phyloP scores from a whole-genome alignment of 2,888 invertebrate species.

The Oegoconia quadripuncta region DNA sequence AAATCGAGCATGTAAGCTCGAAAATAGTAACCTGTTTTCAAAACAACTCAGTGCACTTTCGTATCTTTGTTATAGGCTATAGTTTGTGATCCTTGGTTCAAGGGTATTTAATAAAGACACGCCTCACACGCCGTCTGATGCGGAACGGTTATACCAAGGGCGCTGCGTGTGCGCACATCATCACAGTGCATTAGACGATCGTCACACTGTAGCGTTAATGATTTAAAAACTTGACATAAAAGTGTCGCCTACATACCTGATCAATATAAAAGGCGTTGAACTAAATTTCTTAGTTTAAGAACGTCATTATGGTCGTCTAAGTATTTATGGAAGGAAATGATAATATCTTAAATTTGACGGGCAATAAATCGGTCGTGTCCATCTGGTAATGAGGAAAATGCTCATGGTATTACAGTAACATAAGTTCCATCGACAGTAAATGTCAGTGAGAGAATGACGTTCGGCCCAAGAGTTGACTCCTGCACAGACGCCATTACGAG shows the following conservation, averaged over 20 bases:
- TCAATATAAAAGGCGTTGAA: no score
- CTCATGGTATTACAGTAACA: conserved; percentile 56
- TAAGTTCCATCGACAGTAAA: conserved; percentile 63
- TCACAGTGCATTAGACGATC: conserved; percentile 32
- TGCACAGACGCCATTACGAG: conserved; percentile 53
- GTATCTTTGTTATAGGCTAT: no score
- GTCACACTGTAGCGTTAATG: conserved; percentile 9
- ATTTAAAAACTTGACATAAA: background rate
- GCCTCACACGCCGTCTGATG: conserved; percentile 15
- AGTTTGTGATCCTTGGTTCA: no score
- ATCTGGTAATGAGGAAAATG: conserved; percentile 59
- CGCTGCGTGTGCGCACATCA: conserved; percentile 35
- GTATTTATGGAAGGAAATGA: conserved; percentile 12
- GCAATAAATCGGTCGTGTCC: conserved; percentile 54
- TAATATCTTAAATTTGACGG: conserved; percentile 53
- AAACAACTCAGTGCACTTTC: no score
- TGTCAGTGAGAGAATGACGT: conserved; percentile 57
- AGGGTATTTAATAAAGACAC: conserved; percentile 13
- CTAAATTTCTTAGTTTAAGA: background rate
- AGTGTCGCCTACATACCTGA: no score
- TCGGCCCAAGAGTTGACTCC: conserved; percentile 48
- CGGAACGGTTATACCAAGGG: conserved; percentile 11
- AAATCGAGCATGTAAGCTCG: background rate
- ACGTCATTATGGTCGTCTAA: conserved; percentile 15
- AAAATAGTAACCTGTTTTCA: no score